Base-by-base conservation (phyloP, 2,113 vertebrate species). In the Mixornis gularis region DNA sequence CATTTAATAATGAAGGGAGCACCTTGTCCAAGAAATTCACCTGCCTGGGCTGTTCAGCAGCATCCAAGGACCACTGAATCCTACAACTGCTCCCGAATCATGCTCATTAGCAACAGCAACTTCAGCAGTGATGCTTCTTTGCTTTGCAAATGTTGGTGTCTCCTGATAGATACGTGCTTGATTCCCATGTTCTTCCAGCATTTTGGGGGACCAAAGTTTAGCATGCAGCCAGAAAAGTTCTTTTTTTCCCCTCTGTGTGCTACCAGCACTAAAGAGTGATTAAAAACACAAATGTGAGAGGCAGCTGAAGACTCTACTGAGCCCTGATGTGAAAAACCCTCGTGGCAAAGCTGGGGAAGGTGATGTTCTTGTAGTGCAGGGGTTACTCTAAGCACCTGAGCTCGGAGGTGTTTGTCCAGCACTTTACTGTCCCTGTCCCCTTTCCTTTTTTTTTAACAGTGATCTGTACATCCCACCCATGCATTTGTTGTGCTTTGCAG, bases 181-280 rank as follows among this genome's bases (percentile, higher is more conserved):
- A 66, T 80, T 74, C 38, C 15, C 16, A 3, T 0, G 0, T n/a
- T 5, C n/a, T 81, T 48, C 55, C 20, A 5, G 0, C 7, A 36
- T 53, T 79, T 55, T 36, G 7, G 12, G 51, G 18, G 14, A 34
- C 15, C 30, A 53, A 32, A 58, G 4, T 15, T 34, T 32, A 74
- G 9, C 52, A 60, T 12, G 18, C 5, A 84, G 44, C 3, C 62
- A 74, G 52, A 66, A 93, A 49, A 9, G 29, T 7, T 8, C 1
- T 14, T 79, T 41, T 59, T n/a, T 4, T 3, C 4, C 8, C 6
- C 9, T 51, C 29, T 59, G 17, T 6, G 8, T 40, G 19, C 59
- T 62, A 20, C 30, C 77, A 66, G 19, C 30, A 27, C 7, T 69
- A 44, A 77, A 77, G 7, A 6, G 2, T 17, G 41, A 30, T 40